Conservation (phyloP, 1,140 invertebrate genomes). For the Neotoxoptera formosana region DNA sequence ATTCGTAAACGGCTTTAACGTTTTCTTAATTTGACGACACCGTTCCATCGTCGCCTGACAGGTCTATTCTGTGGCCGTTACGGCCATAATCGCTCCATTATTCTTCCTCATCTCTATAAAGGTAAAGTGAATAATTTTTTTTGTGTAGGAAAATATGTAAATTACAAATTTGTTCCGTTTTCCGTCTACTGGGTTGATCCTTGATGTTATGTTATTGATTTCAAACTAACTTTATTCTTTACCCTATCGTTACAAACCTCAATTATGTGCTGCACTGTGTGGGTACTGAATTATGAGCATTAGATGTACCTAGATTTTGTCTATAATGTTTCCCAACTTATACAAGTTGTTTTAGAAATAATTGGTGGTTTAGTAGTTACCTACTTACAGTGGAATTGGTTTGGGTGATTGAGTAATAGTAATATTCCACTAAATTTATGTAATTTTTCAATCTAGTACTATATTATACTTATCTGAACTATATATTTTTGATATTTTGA, state of each 20-base stretch:
- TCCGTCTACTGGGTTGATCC: background rate
- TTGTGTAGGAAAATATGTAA: background rate
- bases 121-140: conserved; percentile 5
- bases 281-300: background rate
- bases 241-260: background rate
- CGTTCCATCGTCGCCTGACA: background rate
- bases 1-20: background rate
- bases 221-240: background rate
- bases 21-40: background rate
- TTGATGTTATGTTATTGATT: background rate
- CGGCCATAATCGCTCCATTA: conserved; percentile 22
- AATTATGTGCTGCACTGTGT: background rate
- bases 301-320: background rate
- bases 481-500: background rate
- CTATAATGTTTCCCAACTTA: background rate
- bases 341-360: background rate
- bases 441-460: background rate
- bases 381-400: background rate
- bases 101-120: conserved; percentile 30
- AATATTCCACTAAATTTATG: background rate
- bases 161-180: background rate
- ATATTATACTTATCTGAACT: background rate
- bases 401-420: background rate
- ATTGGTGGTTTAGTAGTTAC: background rate
- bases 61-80: conserved; percentile 18